phyloP scores from a whole-genome alignment of 2,113 vertebrate species.

The Salvelinus sp. region DNA sequence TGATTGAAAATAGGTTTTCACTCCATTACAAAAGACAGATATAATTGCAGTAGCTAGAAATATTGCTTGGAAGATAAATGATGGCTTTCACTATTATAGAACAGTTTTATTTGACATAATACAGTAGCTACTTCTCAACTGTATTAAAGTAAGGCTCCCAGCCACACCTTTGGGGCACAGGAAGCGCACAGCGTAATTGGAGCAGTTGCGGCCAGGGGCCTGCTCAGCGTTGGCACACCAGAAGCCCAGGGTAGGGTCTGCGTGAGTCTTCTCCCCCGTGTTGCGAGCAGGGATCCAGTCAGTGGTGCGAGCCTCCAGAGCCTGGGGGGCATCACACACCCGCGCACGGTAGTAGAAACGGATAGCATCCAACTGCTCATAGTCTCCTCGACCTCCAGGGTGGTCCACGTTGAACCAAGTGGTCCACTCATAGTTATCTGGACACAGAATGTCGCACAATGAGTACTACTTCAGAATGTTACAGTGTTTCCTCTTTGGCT shows the following conservation, averaged over 20 bases:
- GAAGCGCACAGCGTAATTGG: constrained; percentile 81
- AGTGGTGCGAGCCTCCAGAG: constrained; percentile 84
- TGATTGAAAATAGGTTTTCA: constrained; percentile 43
- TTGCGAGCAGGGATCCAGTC: constrained; percentile 78
- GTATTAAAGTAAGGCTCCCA: background rate
- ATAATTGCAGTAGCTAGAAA: background rate
- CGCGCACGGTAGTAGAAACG: constrained; percentile 82
- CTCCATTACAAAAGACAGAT: background rate
- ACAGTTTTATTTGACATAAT: too few species aligned
- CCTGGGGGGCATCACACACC: constrained; percentile 76
- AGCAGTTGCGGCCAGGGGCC: constrained; percentile 75
- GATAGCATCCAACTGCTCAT: constrained; percentile 85
- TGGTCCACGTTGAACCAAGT: constrained; percentile 91
- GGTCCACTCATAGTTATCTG: constrained; percentile 83
- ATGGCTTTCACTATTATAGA: too few species aligned
- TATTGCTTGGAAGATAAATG: too few species aligned
- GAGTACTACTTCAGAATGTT: background rate
- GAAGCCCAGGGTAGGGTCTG: constrained; percentile 80
- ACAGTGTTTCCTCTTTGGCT: background rate
- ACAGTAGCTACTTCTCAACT: too few species aligned
- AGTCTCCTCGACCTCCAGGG: constrained; percentile 85
- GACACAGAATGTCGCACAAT: background rate
- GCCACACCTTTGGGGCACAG: constrained; percentile 77
- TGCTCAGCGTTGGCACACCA: constrained; percentile 90
- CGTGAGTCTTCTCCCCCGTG: constrained; percentile 82